Percentiles rank a stretch among this genome's conserved stretches.
Conservation (phyloP, 2,888 invertebrate genomes). For the Scelioninae gen. 2 region DNA sequence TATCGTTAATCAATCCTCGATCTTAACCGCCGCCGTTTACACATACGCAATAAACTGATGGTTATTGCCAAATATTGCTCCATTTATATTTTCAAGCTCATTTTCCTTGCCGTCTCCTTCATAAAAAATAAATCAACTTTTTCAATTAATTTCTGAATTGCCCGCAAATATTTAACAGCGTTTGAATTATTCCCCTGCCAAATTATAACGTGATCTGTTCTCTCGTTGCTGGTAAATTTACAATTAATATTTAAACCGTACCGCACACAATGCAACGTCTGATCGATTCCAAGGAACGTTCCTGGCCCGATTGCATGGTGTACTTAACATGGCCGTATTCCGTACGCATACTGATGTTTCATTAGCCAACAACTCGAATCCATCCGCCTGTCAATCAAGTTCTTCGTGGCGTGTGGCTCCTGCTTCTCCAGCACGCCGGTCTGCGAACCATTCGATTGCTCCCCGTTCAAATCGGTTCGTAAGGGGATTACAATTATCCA, state of each 20-base stretch:
- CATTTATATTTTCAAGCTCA: too few relatives aligned
- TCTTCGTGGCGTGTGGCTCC: slow-evolving; percentile 62
- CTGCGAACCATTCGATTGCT: slow-evolving; percentile 55
- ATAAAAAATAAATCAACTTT: too few relatives aligned
- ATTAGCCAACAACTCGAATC: slow-evolving; percentile 72
- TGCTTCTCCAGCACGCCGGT: slow-evolving; percentile 60
- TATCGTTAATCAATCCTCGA: too few relatives aligned
- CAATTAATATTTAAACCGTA: slow-evolving; percentile 34
- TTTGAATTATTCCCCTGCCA: too few relatives aligned
- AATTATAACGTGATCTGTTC: background rate
- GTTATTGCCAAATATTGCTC: too few relatives aligned
- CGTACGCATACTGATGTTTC: slow-evolving; percentile 74
- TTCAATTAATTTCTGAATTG: too few relatives aligned
- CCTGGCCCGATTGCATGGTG: slow-evolving; percentile 58
- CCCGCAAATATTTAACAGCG: too few relatives aligned
- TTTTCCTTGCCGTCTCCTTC: too few relatives aligned
- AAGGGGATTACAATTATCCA: slow-evolving; percentile 70
- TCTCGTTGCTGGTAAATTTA: background rate
- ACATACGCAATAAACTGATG: too few relatives aligned
- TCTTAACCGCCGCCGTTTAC: too few relatives aligned
- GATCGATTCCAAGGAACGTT: slow-evolving; percentile 31
- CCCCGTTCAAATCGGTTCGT: slow-evolving; percentile 66
- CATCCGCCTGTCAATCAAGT: slow-evolving; percentile 72
- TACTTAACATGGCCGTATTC: slow-evolving; percentile 68
- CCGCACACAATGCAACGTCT: background rate